Percentiles rank a stretch among this genome's conserved stretches.
Conservation (phyloP, 2,113 vertebrate species). For the Platysteira castanea region DNA sequence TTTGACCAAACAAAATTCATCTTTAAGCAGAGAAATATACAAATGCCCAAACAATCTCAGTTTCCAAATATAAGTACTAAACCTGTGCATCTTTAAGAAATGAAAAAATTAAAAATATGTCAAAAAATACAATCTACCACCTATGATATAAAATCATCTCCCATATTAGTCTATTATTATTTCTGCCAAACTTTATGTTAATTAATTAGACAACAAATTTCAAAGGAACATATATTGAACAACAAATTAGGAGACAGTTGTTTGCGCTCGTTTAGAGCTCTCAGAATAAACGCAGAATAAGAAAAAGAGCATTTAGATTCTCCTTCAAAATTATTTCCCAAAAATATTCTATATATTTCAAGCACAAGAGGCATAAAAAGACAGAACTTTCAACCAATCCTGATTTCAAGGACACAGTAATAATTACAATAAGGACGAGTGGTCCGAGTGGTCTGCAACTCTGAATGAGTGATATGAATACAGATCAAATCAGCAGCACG, state of each 20-base stretch:
- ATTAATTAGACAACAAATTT: neutral
- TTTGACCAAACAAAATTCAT: neutral
- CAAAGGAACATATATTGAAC: neutral
- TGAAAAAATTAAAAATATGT: neutral
- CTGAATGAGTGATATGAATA: neutral
- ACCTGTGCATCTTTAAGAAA: neutral
- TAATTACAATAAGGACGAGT: neutral
- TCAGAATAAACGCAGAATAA: neutral
- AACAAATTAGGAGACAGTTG: neutral
- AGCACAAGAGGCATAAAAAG: neutral
- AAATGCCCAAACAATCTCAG: neutral
- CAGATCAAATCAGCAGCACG: neutral
- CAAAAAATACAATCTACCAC: neutral
- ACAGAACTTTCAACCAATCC: neutral
- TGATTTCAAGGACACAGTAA: neutral
- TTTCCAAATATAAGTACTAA: neutral
- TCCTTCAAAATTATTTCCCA: neutral
- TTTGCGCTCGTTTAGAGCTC: neutral
- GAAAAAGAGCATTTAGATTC: neutral
- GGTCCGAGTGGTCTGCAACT: neutral
- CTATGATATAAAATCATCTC: neutral
- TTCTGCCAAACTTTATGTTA: neutral
- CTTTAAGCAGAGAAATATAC: neutral
- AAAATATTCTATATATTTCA: neutral
- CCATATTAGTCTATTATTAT: neutral